Base-by-base conservation (phyloP, 2,797 vertebrate genomes). In the Hozukius guyotensis region DNA sequence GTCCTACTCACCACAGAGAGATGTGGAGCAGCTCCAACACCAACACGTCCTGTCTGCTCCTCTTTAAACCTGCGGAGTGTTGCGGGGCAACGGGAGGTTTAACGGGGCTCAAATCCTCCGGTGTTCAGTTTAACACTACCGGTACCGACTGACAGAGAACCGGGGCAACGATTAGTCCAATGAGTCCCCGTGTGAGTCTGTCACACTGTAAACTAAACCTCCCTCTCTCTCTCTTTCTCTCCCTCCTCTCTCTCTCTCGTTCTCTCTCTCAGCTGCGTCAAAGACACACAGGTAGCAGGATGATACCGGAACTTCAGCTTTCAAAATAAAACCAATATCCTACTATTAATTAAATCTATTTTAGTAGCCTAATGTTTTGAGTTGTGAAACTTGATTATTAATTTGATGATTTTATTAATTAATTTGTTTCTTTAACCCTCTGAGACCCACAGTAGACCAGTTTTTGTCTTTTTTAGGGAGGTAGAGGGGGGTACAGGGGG, bases 181-280 rank as follows among this genome's bases (percentile, higher is more conserved):
- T 1, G 55, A 74, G 66, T 77, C 73, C 73, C 84, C 7, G 80
- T 24, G 83, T 83, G 11, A 69, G 85, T 81, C 60, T 88, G 85
- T 82, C 88, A 86, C 87, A 70, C 84, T 81, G 89, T 85, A 82
- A 87, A 86, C 83, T 79, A 87, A 52, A 9, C 79, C 84, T 72
- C 84, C 62, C 86, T 73, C 88, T 69, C 31, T 46, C 64, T 83
- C 69, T 3, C 83, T 8, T 6, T 2, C 27, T 3, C 72, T 10
- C 71, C 3, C 60, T 42, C 31, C 84, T 62, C 85, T 72, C 88
- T 63, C 31, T 36, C 63, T 82, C 69, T 13, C 83, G 0, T 12
- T 2, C 27, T 10, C 71, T 16, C 60, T 52, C 31, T 77, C 70
- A 65, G 68, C 68, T 82, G 87, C 88, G 88, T 87, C 88, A 91